Base-by-base conservation (phyloP, 2,888 invertebrate species). In the Tetragonula carbonaria region DNA sequence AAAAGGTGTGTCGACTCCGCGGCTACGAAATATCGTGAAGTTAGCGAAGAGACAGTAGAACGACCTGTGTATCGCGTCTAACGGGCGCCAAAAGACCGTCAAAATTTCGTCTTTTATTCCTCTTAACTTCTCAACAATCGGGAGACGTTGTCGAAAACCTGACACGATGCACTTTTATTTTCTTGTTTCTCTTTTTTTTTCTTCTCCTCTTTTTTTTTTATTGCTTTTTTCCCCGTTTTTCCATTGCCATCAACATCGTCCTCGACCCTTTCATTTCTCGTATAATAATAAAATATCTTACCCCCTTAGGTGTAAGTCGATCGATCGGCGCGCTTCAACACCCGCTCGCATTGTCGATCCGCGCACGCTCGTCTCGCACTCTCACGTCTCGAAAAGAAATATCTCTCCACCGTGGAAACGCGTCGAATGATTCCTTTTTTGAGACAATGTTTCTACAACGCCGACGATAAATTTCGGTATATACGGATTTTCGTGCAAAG, bases 201-300 rank as follows among this genome's bases (percentile, higher is more conserved):
- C 45, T 45, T 45, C 45, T 45, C 11, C 67, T 65, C n/a, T 65
- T 28, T 53, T 28, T 28, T 28, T 28, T 65, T 65, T 71, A 59
- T 59, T 62, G 63, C 50, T 86, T 74, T 66, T 57, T 51, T 21
- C 45, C 14, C 55, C 66, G 6, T 6, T 68, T 68, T 55, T 63
- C 59, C 59, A 63, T 67, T 66, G 59, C 71, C 16, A 67, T 33
- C 45, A 72, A 65, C 53, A 67, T 59, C 68, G 28, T 67, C n/a
- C 55, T 45, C 57, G 18, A 23, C 23, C 67, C 1, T 65, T 62
- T 73, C 28, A 16, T 55, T 68, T 45, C 8, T 66, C 71, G 11
- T 50, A 28, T 82, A 87, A 79, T 82, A 87, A 79, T 82, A 88
- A 88, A 88, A 88, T 88, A 88, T 84, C 77, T 51, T 78, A 33